Conservation (phyloP, 2,888 invertebrate species). For the Troides oblongomaculatus region DNA sequence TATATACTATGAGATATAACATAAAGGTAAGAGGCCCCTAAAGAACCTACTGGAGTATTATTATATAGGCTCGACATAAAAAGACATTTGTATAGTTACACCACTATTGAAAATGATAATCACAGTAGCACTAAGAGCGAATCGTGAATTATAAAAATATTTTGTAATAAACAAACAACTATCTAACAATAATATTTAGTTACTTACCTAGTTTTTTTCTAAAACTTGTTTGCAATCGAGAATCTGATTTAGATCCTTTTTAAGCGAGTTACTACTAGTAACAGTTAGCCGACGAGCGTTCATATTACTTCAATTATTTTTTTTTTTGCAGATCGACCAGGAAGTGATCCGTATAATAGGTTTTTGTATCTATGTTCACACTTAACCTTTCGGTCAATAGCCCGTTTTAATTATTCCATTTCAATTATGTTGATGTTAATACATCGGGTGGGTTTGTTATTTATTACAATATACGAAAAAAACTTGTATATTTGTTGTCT, state of each 20-base stretch:
- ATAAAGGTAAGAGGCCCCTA: too few relatives aligned
- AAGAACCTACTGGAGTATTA: too few relatives aligned
- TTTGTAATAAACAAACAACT: background rate
- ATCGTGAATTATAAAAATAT: background rate
- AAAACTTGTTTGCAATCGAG: background rate
- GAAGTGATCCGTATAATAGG: constrained; percentile 14
- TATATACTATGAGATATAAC: too few relatives aligned
- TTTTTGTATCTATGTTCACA: constrained; percentile 12
- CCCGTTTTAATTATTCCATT: constrained; percentile 19
- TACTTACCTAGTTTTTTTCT: background rate
- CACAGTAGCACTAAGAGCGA: background rate
- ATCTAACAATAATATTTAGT: background rate
- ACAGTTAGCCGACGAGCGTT: constrained; percentile 19
- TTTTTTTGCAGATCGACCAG: constrained; percentile 6
- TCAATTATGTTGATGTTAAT: constrained; percentile 2
- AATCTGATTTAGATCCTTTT: constrained; percentile 8
- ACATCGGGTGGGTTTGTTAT: background rate
- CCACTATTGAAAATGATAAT: too few relatives aligned
- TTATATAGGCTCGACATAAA: too few relatives aligned
- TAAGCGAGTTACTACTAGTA: constrained; percentile 11
- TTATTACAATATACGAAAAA: background rate
- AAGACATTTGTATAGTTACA: too few relatives aligned
- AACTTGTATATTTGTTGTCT: background rate
- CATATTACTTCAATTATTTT: background rate
- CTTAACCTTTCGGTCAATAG: constrained; percentile 23